Evolutionary conservation across 2,113 vertebrate genomes (phyloP), one percentile per base, ranked within the genome.

Genomic region (Eptesicus fuscus): DNA sequence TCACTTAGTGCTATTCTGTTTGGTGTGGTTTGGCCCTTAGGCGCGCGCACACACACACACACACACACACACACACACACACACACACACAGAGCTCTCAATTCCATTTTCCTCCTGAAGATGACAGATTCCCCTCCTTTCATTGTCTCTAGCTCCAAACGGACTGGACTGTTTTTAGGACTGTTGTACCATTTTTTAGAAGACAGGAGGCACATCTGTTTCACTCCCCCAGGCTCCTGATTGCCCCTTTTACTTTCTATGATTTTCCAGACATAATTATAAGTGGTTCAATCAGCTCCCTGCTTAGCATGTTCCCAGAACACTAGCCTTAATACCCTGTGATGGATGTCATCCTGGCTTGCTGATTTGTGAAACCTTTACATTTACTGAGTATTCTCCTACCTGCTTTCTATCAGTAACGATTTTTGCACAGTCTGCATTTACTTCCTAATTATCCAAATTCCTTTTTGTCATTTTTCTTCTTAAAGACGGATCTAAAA

Each of bases 381-480:
- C 94, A 92, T 95, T 97, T 96, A 93, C 97, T 79, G 90, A 96
- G 97, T 63, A 82, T 96, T 95, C 96, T 96, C 92, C 85, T 97
- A 96, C 95, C 96, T 97, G 92, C 95, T 94, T 97, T 95, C 97
- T 97, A 95, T 96, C 95, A 94, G 96, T 44, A 95, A 91, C 49
- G 73, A 95, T 97, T 97, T 97, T 97, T 97, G 97, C 97, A 97
- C 97, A 92, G 95, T 97, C 97, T 95, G 97, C 97, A 96, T 96
- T 97, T 97, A 97, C 97, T 97, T 97, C 97, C 97, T 97, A 97
- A 97, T 97, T 97, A 97, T 96, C 97, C 97, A 97, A 97, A 97
- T 97, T 97, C 97, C 95, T 97, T 97, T 97, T 96, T 96, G 97
- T 95, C 97, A 97, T 97, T 97, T 97, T 97, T 97, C 97, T 97